These are phyloP conservation scores for Hemicentrotus pulcherrimus DNA, from an alignment of 35 echinoderm and acorn worm species.

Conservation along the genomic window DNA sequence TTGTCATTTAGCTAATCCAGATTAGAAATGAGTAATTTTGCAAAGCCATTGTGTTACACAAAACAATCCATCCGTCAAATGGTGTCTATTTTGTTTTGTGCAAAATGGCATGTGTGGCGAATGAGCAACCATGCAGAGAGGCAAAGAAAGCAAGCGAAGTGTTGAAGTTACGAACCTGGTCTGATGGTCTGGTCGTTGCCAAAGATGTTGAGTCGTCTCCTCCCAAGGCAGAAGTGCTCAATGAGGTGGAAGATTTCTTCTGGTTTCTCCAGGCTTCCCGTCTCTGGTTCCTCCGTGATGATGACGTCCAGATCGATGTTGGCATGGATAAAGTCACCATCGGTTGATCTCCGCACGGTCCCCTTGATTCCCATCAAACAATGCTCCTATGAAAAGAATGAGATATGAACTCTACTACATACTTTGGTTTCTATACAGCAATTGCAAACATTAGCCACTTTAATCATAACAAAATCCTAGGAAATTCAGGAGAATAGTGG, in stretches of 20 bases:
- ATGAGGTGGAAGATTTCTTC: constrained; percentile 98
- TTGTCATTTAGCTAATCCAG: too few species aligned
- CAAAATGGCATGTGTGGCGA: too few species aligned
- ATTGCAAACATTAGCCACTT: too few species aligned
- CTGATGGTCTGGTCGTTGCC: constrained; percentile 84
- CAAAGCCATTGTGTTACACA: too few species aligned
- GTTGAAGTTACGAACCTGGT: constrained; percentile 67
- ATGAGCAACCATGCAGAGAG: too few species aligned
- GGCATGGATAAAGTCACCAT: constrained; percentile 97
- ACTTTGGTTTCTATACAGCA: too few species aligned
- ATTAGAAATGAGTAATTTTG: too few species aligned
- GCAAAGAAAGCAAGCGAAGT: not conserved
- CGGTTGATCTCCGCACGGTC: constrained; percentile 83
- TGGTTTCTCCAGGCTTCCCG: constrained; percentile 86
- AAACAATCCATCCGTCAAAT: too few species aligned
- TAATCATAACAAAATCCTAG: too few species aligned
- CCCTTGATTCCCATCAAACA: constrained; percentile 98
- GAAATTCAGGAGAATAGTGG: too few species aligned
- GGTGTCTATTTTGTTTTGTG: too few species aligned
- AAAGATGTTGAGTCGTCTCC: constrained; percentile 84
- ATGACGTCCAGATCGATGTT: constrained; percentile 97
- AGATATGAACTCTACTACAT: not conserved
- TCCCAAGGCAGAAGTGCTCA: constrained; percentile 93
- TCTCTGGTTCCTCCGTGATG: constrained; percentile 86
- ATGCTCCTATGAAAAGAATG: constrained; percentile 66